These are phyloP conservation scores for Lerista edwardsae DNA, from an alignment of 2,797 vertebrate genomes.

Conservation along the genomic window DNA sequence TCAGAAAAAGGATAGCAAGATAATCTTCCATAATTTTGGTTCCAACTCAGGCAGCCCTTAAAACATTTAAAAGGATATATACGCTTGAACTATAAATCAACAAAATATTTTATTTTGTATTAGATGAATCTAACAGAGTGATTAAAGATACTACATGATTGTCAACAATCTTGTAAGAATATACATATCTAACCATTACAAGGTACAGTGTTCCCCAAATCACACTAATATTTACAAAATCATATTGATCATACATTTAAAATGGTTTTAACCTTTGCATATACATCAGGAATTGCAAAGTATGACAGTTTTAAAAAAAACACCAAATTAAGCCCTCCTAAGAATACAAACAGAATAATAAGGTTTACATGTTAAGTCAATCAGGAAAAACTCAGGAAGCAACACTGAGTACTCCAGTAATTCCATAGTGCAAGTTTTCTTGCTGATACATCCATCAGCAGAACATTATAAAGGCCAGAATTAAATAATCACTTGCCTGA, in stretches of 20 bases:
- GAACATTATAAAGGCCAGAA: not conserved
- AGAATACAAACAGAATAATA: not conserved
- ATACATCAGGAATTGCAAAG: slow-evolving; percentile 34
- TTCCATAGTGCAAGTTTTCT: not conserved
- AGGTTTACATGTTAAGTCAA: slow-evolving; percentile 32
- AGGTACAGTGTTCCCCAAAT: slow-evolving; percentile 12
- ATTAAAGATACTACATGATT: slow-evolving; percentile 30
- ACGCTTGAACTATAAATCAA: slow-evolving; percentile 19
- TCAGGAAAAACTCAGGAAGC: slow-evolving; percentile 11
- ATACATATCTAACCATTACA: not conserved
- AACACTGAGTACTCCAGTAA: not conserved
- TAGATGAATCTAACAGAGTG: slow-evolving; percentile 43
- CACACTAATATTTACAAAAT: slow-evolving; percentile 59
- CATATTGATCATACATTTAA: slow-evolving; percentile 20
- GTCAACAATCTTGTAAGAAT: slow-evolving; percentile 38
- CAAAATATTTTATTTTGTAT: slow-evolving; percentile 67
- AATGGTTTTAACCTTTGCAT: slow-evolving; percentile 30
- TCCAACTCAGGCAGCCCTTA: not conserved
- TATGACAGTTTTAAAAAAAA: not conserved
- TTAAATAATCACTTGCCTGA: not conserved
- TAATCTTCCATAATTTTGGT: slow-evolving; percentile 21
- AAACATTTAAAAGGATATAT: slow-evolving; percentile 1
- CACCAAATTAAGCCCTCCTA: not conserved
- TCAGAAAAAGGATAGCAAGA: slow-evolving; percentile 35
- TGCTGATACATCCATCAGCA: not conserved